These are phyloP conservation scores for Meliscaeva auricollis DNA, from an alignment of 2,888 invertebrate genomes.

Conservation along the genomic window DNA sequence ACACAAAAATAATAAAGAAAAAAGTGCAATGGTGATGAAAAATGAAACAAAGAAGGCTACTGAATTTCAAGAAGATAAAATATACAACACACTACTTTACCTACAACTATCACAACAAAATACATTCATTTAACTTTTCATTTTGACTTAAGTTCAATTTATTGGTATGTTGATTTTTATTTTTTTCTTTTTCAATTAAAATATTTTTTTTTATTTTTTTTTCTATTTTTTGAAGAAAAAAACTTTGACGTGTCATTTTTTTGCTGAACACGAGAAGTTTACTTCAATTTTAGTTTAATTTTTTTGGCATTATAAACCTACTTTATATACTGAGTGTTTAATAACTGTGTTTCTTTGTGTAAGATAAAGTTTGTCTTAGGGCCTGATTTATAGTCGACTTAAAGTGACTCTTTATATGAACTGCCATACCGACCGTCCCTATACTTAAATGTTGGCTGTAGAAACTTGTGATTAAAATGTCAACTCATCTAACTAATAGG, in stretches of 20 bases:
- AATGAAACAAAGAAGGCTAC: constrained; percentile 71
- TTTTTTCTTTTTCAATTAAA: constrained; percentile 42
- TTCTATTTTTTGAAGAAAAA: background rate
- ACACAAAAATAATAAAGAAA: constrained; percentile 18
- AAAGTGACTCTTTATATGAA: too few species aligned
- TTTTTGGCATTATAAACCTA: background rate
- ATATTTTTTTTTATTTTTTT: constrained; percentile 30
- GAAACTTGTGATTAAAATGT: too few species aligned
- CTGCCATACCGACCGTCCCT: too few species aligned
- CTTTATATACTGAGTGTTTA: too few species aligned
- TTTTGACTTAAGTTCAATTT: constrained; percentile 72
- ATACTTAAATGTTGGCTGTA: too few species aligned
- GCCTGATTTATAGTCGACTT: too few species aligned
- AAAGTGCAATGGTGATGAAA: constrained; percentile 72
- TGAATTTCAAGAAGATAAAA: constrained; percentile 56
- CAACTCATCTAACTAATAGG: too few species aligned
- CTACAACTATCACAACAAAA: constrained; percentile 48
- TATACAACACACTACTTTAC: constrained; percentile 50
- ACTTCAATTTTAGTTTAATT: background rate
- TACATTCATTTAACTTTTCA: constrained; percentile 68
- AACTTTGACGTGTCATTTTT: constrained; percentile 8
- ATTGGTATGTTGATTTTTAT: constrained; percentile 67
- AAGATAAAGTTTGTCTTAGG: too few species aligned
- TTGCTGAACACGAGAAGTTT: background rate
- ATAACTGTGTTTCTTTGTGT: too few species aligned